phyloP scores from a whole-genome alignment of 2,113 vertebrate species.

The Mungos mungo region DNA sequence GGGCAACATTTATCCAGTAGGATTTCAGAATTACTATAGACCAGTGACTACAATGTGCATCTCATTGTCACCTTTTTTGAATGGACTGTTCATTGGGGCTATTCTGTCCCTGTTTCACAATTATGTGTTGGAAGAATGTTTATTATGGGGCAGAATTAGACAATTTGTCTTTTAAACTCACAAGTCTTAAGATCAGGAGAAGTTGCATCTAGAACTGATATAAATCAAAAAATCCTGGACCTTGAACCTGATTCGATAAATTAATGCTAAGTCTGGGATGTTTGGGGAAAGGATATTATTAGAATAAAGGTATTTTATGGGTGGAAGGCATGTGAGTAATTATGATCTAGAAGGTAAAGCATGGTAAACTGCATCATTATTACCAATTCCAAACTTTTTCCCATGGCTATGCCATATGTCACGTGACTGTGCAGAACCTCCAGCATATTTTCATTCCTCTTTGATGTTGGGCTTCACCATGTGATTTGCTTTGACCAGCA shows the following conservation, averaged over 20 bases:
- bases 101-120: not conserved
- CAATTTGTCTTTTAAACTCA: not conserved
- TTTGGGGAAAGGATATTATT: not conserved
- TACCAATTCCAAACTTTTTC: not conserved
- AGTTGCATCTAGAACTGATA: not conserved
- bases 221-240: not conserved
- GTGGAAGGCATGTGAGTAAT: not conserved
- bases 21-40: not conserved
- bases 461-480: not conserved
- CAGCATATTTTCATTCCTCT: not conserved
- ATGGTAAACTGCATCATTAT: not conserved
- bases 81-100: not conserved
- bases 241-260: not conserved
- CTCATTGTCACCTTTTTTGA: not conserved
- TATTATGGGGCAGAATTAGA: not conserved
- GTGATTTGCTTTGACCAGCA: not conserved
- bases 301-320: not conserved
- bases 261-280: not conserved
- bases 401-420: not conserved
- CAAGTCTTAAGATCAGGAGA: not conserved
- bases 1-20: not conserved
- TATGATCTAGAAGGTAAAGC: not conserved
- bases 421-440: not conserved
- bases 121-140: not conserved
- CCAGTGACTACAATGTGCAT: not conserved